Conservation (phyloP, 1,140 invertebrate genomes). For the Danaus melanippus region DNA sequence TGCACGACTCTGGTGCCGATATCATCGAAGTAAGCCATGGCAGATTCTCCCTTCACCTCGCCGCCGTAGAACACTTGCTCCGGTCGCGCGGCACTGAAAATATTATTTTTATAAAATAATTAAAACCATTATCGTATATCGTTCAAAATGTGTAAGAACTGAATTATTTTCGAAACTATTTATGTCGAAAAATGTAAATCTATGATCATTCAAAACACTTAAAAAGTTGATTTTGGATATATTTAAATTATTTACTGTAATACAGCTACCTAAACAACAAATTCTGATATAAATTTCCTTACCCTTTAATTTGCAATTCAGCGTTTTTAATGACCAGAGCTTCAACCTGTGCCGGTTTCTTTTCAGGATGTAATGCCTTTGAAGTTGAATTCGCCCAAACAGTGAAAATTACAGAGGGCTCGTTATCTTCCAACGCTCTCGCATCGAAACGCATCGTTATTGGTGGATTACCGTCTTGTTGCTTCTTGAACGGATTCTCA, state of each 20-base stretch:
- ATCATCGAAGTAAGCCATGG: slow-evolving; percentile 86
- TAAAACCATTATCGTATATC: no score
- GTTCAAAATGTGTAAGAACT: no score
- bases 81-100: slow-evolving; percentile 75
- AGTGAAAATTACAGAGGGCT: slow-evolving; percentile 79
- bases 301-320: slow-evolving; percentile 87
- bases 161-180: no score
- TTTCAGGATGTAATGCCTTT: slow-evolving; percentile 75
- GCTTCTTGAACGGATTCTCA: slow-evolving; percentile 90
- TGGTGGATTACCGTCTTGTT: slow-evolving; percentile 67
- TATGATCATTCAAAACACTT: no score
- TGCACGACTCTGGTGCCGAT: slow-evolving; percentile 89
- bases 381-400: slow-evolving; percentile 93
- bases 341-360: slow-evolving; percentile 69
- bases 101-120: slow-evolving; percentile 7
- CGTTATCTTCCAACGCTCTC: slow-evolving; percentile 79
- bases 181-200: no score
- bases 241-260: no score
- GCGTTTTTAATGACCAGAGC: slow-evolving; percentile 86
- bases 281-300: slow-evolving; percentile 26
- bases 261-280: no score
- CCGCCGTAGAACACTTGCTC: slow-evolving; percentile 92
- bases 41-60: slow-evolving; percentile 84
- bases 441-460: slow-evolving; percentile 87
- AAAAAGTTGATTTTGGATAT: no score